Conservation (phyloP, 1,140 invertebrate species). For the Ctenoplectra terminalis region DNA sequence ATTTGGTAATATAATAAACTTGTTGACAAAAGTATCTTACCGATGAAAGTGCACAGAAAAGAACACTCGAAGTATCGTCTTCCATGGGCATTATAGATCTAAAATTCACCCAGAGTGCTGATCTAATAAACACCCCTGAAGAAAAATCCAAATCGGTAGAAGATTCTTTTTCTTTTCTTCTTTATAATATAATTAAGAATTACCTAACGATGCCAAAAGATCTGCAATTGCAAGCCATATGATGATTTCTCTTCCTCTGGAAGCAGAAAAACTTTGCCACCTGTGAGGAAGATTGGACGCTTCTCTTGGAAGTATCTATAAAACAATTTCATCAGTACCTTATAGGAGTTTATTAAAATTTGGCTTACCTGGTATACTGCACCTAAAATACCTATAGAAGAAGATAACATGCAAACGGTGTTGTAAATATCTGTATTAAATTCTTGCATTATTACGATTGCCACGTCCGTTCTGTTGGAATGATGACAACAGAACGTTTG, state of each 20-base stretch:
- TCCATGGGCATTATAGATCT: slow-evolving; percentile 86
- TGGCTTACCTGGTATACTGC: slow-evolving; percentile 88
- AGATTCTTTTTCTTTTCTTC: neutral
- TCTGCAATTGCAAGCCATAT: slow-evolving; percentile 91
- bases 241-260: slow-evolving; percentile 88
- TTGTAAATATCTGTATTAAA: slow-evolving; percentile 89
- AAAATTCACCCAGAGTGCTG: slow-evolving; percentile 87
- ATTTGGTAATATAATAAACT: neutral
- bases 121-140: slow-evolving; percentile 88
- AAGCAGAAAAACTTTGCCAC: slow-evolving; percentile 84
- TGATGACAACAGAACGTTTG: slow-evolving; percentile 91
- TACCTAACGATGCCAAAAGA: slow-evolving; percentile 88
- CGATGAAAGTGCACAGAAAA: slow-evolving; percentile 89
- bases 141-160: neutral
- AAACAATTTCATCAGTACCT: slow-evolving; percentile 10
- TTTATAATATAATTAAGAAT: neutral
- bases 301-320: slow-evolving; percentile 83
- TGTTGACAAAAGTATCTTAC: slow-evolving; percentile 82
- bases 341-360: neutral
- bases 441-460: slow-evolving; percentile 86
- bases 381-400: slow-evolving; percentile 88
- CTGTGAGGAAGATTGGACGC: slow-evolving; percentile 77
- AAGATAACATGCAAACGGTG: slow-evolving; percentile 88
- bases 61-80: slow-evolving; percentile 85
- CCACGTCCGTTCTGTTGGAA: slow-evolving; percentile 85